Percentiles rank a stretch among this genome's conserved stretches.
Conservation (phyloP, 2,113 vertebrate genomes). For the Panthera uncia region DNA sequence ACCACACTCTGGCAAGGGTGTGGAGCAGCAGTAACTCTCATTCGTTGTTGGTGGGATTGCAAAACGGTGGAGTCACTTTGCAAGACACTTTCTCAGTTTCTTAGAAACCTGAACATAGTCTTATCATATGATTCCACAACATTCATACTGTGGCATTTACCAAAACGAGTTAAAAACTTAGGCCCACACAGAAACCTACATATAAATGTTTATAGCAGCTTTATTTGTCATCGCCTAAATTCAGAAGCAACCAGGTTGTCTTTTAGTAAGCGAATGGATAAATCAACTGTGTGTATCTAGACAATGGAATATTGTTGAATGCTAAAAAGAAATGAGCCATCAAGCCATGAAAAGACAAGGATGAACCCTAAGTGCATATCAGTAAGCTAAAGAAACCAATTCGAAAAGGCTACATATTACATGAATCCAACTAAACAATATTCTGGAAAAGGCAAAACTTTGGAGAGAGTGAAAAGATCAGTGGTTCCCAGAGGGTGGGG, state of each 20-base stretch:
- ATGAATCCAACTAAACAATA: neutral
- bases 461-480: neutral
- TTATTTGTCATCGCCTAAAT: constrained; percentile 1
- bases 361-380: neutral
- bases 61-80: neutral
- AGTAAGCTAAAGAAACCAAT: neutral
- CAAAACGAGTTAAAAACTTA: constrained; percentile 12
- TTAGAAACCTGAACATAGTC: constrained; percentile 1
- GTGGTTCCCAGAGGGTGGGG: neutral
- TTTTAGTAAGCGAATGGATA: neutral
- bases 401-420: neutral
- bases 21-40: neutral
- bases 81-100: neutral
- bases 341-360: neutral
- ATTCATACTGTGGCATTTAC: neutral
- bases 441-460: neutral
- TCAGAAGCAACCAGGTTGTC: neutral
- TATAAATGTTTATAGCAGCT: neutral
- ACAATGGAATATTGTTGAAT: neutral
- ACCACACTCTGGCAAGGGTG: neutral
- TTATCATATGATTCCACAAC: neutral
- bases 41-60: neutral
- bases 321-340: neutral
- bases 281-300: neutral
- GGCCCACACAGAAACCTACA: neutral